These are phyloP conservation scores for Tragelaphus buxtoni DNA, from an alignment of 2,113 vertebrate genomes.

Conservation along the genomic window DNA sequence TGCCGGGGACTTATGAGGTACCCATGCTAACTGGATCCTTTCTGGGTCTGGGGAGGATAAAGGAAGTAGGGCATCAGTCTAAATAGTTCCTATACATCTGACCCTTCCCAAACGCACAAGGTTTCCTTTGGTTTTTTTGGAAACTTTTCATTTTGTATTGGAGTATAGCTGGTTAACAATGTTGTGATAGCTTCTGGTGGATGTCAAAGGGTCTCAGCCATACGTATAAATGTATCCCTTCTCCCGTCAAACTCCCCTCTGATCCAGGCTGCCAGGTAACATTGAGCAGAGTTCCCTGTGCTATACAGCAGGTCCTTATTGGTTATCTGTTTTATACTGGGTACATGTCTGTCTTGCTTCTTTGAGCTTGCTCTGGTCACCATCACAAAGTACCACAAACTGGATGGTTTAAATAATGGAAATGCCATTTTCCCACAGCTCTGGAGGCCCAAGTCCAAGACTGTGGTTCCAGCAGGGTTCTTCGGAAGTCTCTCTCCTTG, in stretches of 20 bases:
- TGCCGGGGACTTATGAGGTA: not conserved
- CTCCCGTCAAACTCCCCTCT: not conserved
- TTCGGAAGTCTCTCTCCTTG: not conserved
- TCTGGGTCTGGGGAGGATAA: not conserved
- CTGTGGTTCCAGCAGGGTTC: fast-evolving
- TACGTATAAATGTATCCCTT: not conserved
- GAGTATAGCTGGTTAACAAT: not conserved
- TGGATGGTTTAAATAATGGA: not conserved
- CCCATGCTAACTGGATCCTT: not conserved
- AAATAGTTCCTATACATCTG: not conserved
- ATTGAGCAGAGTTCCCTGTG: not conserved
- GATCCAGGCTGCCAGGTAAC: not conserved
- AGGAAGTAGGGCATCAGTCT: not conserved
- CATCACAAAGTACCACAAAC: not conserved
- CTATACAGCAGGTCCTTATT: not conserved
- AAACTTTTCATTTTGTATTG: not conserved
- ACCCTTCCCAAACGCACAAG: no score
- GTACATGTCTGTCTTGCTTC: not conserved
- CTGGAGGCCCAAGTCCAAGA: not conserved
- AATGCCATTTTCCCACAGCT: not conserved
- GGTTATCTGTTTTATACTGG: not conserved
- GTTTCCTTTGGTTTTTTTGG: not conserved
- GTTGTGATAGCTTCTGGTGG: not conserved
- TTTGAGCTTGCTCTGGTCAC: not conserved
- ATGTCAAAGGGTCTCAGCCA: not conserved